Evolutionary conservation across 2,797 vertebrate species (phyloP).

Genomic region (Lithobates pipiens): DNA sequence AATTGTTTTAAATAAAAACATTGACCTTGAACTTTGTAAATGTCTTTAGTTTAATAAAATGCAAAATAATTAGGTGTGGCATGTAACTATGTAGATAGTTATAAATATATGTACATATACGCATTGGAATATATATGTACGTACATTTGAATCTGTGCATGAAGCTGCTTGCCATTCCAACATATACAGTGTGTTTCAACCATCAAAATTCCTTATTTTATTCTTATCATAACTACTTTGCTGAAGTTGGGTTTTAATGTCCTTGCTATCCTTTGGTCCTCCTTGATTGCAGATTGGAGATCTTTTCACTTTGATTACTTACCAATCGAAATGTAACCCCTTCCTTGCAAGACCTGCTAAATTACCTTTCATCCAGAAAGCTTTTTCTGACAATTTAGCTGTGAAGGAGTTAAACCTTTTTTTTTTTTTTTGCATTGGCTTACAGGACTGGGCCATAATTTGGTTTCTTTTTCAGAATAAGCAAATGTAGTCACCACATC

Average conservation of each 20-base stretch:
- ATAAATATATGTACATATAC: neutral
- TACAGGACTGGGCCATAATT: slow-evolving; percentile 10
- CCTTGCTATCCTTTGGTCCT: slow-evolving; percentile 31
- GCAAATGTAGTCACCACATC: slow-evolving; percentile 41
- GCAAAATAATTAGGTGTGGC: neutral
- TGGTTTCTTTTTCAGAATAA: slow-evolving; percentile 41
- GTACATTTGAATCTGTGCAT: neutral
- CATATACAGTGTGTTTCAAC: slow-evolving; percentile 45
- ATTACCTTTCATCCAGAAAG: neutral
- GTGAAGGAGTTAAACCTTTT: slow-evolving; percentile 7
- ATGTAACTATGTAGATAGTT: too few relatives aligned
- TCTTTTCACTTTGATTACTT: slow-evolving; percentile 46
- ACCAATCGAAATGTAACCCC: slow-evolving; percentile 37
- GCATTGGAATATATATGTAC: neutral
- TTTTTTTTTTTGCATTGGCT: neutral
- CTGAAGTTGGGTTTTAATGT: slow-evolving; percentile 14
- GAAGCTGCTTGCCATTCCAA: slow-evolving; percentile 22
- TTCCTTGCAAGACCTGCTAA: neutral
- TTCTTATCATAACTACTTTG: slow-evolving; percentile 41
- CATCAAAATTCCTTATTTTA: slow-evolving; percentile 58
- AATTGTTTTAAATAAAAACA: slow-evolving; percentile 28
- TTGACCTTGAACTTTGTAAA: slow-evolving; percentile 17
- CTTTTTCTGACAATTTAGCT: neutral
- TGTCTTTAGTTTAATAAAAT: neutral
- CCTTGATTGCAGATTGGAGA: slow-evolving; percentile 45